Evolutionary conservation across 2,797 vertebrate species (phyloP), one percentile per base, ranked within the genome.

Genomic region (Eutrigla gurnardus): DNA sequence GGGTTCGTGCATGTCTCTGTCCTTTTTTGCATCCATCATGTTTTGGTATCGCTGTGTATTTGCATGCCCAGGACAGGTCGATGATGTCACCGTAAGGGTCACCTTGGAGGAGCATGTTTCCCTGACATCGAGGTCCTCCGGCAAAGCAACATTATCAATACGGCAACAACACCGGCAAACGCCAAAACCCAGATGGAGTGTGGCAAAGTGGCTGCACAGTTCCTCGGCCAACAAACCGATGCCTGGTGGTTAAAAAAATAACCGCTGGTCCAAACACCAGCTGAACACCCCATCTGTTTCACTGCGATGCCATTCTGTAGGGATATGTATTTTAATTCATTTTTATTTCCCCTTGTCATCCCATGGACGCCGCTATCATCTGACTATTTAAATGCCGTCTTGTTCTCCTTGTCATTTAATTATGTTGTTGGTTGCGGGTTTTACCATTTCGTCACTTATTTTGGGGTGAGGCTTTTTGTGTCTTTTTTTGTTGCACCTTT

Each of bases 221-320:
- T 86, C 75, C 82, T 5, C 13, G 10, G 85, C 87, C 88, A 89
- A 86, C 60, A 82, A 86, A 75, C 53, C 78, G 80, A 85, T 87
- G 88, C 77, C 68, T 78, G 68, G 73, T 86, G 83, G 89, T 87
- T 83, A 80, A 86, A 89, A 64, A 79, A 86, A 88, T 15, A 81
- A 78, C 15, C 15, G 25, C 32, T 0, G 65, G 66, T 83, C 83
- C 78, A 88, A 89, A 84, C 84, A 88, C 75, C 88, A 89, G 87
- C 86, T 90, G 81, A 90, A 88, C 80, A 83, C 78, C 84, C 90
- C 89, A 92, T 92, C 90, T 91, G 91, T 84, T 89, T 88, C 78
- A 50, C 70, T 78, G 75, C 52, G 15, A 72, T 87, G 65, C 72
- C 60, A 9, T 69, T 86, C 88, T 87, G 86, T 73, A 84, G 83